Conservation (phyloP, 2,888 invertebrate genomes). For the Nephrotoma appendiculata region DNA sequence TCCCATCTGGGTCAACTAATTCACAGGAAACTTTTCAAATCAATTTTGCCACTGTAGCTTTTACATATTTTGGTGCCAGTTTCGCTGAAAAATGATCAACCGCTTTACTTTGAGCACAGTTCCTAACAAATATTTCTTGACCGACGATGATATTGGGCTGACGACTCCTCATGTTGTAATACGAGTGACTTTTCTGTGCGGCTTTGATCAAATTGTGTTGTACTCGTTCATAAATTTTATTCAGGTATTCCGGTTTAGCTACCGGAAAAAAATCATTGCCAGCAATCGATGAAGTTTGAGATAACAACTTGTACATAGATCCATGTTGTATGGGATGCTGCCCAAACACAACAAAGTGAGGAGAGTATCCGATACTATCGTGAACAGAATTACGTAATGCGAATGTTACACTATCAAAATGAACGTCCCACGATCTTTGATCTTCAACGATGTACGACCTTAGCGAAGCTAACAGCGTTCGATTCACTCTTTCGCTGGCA, state of each 20-base stretch:
- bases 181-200: background rate
- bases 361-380: conserved; percentile 4
- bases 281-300: background rate
- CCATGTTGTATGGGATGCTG: background rate
- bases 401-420: background rate
- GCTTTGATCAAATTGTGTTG: background rate
- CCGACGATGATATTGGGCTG: background rate
- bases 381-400: conserved; percentile 5
- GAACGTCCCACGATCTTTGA: background rate
- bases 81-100: background rate
- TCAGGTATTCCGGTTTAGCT: background rate
- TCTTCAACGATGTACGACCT: background rate
- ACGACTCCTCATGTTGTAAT: background rate
- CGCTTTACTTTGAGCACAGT: background rate
- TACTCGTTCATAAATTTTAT: background rate
- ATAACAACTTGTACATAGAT: background rate
- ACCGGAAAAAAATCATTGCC: background rate
- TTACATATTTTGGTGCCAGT: background rate
- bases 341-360: conserved; percentile 10
- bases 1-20: background rate
- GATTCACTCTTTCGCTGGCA: background rate
- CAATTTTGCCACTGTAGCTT: background rate
- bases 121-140: background rate
- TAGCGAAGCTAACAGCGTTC: background rate
- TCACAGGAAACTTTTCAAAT: background rate